Evolutionary conservation across 1,140 invertebrate genomes (phyloP), one percentile per base, ranked within the genome.

Genomic region (Lepidurus arcticus): DNA sequence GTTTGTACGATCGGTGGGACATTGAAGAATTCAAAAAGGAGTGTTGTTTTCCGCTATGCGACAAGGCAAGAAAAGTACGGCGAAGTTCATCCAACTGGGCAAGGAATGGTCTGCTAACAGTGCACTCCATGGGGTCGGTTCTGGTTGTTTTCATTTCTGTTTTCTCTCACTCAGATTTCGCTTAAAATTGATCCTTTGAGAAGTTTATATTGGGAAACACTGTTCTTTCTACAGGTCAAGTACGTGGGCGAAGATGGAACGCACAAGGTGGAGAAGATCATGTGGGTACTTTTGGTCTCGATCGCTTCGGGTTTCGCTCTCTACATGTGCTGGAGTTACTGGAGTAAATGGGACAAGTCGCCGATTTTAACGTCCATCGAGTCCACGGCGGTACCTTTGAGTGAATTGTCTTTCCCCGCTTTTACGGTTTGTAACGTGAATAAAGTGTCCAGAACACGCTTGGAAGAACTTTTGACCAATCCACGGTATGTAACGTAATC

Each of bases 391-490:
- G 88, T 88, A 65, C 88, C 89, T 21, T 90, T 91, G 53, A 91
- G 90, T 88, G 88, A 90, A 81, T 88, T 90, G 78, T 89, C 89
- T 0, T 92, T 91, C 82, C 91, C 91, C 0, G 90, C 90, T 0
- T 87, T 92, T 0, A 91, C 90, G 0, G 85, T 92, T 65, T 92
- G 91, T 81, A 87, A 88, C 80, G 85, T 90, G 21, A 92, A 92
- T 83, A 85, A 87, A 79, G 83, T 90, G 8, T 88, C 87, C 78
- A 84, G 53, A n/a, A 44, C 42, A 21, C 44, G 44, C 6, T 26
- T 78, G 13, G 44, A 73, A 65, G 26, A 16, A 78, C 53, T 78
- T 16, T 11, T 74, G 24, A 65, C 21, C 10, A 44, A 78, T 6
- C 53, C 53, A 65, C 16, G 53, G 53, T 65, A 65, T 3, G 2